Percentiles rank a stretch among this genome's conserved stretches.
phyloP scores from a whole-genome alignment of 2,888 invertebrate genomes.

The Acronicta leporina region DNA sequence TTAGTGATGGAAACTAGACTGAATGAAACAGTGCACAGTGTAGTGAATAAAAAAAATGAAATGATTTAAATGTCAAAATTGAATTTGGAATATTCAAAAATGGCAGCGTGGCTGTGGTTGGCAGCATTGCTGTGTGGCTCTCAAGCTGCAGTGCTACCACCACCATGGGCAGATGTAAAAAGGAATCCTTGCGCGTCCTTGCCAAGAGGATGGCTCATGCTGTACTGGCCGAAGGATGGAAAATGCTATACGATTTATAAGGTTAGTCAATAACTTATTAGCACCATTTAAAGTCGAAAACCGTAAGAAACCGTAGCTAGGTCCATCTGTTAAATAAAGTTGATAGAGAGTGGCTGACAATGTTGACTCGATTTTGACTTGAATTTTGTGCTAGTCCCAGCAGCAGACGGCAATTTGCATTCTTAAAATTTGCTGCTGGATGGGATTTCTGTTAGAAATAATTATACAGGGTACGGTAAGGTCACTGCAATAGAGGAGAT shows the following conservation, averaged over 20 bases:
- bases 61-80: slow-evolving; percentile 36
- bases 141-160: slow-evolving; percentile 92
- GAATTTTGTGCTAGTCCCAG: no score
- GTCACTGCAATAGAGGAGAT: no score
- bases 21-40: slow-evolving; percentile 19
- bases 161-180: slow-evolving; percentile 95
- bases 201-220: slow-evolving; percentile 95
- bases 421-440: no score
- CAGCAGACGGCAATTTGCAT: no score
- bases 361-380: no score
- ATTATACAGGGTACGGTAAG: no score
- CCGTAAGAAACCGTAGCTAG: background rate
- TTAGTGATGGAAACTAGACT: slow-evolving; percentile 31
- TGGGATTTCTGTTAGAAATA: no score
- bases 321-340: no score
- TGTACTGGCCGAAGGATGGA: slow-evolving; percentile 95
- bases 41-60: slow-evolving; percentile 48
- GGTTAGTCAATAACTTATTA: slow-evolving; percentile 70
- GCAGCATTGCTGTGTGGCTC: slow-evolving; percentile 80
- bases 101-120: slow-evolving; percentile 81
- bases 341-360: no score
- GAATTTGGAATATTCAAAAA: slow-evolving; percentile 56
- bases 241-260: slow-evolving; percentile 96
- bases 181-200: slow-evolving; percentile 94
- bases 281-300: background rate